Base-by-base conservation (phyloP, 2,113 vertebrate species). In the Gobiocypris rarus region DNA sequence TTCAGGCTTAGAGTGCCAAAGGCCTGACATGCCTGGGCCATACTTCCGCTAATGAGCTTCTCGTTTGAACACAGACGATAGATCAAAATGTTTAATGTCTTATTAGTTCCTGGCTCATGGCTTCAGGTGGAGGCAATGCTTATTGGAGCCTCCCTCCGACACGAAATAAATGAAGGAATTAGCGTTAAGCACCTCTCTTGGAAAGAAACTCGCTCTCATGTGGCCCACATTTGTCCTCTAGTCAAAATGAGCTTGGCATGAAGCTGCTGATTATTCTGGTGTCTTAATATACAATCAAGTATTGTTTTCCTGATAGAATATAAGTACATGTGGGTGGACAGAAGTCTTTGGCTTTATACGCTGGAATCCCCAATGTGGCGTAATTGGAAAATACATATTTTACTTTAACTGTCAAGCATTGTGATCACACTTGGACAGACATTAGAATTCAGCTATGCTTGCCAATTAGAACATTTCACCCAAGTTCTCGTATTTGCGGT, bases 131-230 rank as follows among this genome's bases (percentile, higher is more conserved):
- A 91, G 85, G 83, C 89, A 56, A 82, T 84, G 85, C 89, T 90
- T 88, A 90, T 89, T 88, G 85, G 83, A 83, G 75, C 67, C 86
- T 81, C 83, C 86, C 70, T 83, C 70, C 70, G 76, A 82, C 61
- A 69, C 15, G 82, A 87, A 89, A 92, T 87, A 91, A 92, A 93
- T 93, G 90, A 90, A 92, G 88, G 88, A 88, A 92, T 92, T 90
- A 91, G 80, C 86, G 88, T 89, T 88, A 90, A 92, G 88, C 90
- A 89, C 86, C 87, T 87, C 88, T 89, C 76, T 82, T 77, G 69
- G 84, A 14, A 38, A 84, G 84, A 74, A 5, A 74, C 56, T 7
- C 14, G 67, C 81, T 88, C 89, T 81, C 65, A 5, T 48, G 38
- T 83, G 59, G 84, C 41, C 65, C 48, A 61, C 9, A 6, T 81